Evolutionary conservation across 2,888 invertebrate species (phyloP).

Genomic region (Lydus trimaculatus): DNA sequence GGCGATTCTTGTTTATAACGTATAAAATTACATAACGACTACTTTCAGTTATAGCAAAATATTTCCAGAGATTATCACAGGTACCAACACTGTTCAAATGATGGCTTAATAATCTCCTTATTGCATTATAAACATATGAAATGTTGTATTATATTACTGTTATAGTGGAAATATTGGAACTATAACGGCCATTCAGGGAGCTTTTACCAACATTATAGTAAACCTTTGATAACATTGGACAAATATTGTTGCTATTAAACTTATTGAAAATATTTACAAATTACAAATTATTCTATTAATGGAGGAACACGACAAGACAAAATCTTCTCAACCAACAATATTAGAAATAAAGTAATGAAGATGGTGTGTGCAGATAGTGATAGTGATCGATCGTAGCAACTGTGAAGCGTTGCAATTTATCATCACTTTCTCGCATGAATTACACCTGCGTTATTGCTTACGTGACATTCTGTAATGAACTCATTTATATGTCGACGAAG

Average conservation of each 20-base stretch:
- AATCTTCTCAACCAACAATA: not conserved
- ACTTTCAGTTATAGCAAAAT: not conserved
- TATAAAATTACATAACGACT: not conserved
- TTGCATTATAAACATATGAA: constrained; percentile 1
- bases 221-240: constrained; percentile 16
- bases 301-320: not conserved
- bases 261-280: not conserved
- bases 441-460: constrained; percentile 37
- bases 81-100: not conserved
- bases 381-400: constrained; percentile 9
- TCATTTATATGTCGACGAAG: constrained; percentile 37
- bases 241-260: constrained; percentile 8
- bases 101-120: not conserved
- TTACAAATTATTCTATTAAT: not conserved
- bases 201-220: constrained; percentile 15
- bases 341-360: not conserved
- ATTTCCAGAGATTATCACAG: constrained; percentile 1
- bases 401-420: constrained; percentile 26
- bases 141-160: constrained; percentile 9
- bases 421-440: constrained; percentile 19
- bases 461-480: constrained; percentile 43
- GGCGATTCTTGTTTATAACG: not conserved
- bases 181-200: not conserved
- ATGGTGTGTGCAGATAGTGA: not conserved
- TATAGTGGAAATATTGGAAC: not conserved